Conservation (phyloP, 1,140 invertebrate genomes). For the Cherax quadricarinatus region DNA sequence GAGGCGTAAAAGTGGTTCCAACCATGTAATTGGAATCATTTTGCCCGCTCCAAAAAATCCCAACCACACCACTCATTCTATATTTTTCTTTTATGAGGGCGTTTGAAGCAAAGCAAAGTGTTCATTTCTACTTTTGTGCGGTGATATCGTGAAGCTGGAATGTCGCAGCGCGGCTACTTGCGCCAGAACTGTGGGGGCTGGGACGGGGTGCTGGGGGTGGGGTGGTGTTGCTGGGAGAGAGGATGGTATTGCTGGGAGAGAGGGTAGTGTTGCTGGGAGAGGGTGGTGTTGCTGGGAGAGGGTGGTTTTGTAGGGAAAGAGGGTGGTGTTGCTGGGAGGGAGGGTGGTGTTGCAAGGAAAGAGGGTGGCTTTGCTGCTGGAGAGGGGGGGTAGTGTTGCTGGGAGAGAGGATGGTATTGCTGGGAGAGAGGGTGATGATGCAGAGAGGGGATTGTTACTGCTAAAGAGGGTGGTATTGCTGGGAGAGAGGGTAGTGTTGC, state of each 20-base stretch:
- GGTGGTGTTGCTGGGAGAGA: neutral
- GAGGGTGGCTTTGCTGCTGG: too few relatives aligned
- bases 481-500: too few relatives aligned
- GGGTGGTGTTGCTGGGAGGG: neutral
- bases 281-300: too few relatives aligned
- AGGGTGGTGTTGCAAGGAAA: neutral
- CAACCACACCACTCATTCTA: slow-evolving; percentile 41
- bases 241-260: neutral
- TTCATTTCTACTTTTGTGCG: slow-evolving; percentile 38
- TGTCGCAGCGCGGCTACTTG: slow-evolving; percentile 3
- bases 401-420: too few relatives aligned
- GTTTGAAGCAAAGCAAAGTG: slow-evolving; percentile 52
- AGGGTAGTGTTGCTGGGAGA: neutral
- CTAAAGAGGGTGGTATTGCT: too few relatives aligned
- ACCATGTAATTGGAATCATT: slow-evolving; percentile 13
- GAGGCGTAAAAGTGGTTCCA: neutral
- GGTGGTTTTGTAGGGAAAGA: neutral
- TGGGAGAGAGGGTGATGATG: too few relatives aligned
- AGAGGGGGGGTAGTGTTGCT: too few relatives aligned
- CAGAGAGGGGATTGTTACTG: too few relatives aligned
- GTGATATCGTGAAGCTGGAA: slow-evolving; percentile 26
- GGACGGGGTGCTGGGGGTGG: neutral
- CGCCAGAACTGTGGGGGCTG: neutral
- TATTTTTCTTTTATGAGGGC: slow-evolving; percentile 50
- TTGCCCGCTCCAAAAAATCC: slow-evolving; percentile 15